These are phyloP conservation scores for Zaprionus gabonicus DNA, from an alignment of 1,140 invertebrate genomes.

Conservation along the genomic window DNA sequence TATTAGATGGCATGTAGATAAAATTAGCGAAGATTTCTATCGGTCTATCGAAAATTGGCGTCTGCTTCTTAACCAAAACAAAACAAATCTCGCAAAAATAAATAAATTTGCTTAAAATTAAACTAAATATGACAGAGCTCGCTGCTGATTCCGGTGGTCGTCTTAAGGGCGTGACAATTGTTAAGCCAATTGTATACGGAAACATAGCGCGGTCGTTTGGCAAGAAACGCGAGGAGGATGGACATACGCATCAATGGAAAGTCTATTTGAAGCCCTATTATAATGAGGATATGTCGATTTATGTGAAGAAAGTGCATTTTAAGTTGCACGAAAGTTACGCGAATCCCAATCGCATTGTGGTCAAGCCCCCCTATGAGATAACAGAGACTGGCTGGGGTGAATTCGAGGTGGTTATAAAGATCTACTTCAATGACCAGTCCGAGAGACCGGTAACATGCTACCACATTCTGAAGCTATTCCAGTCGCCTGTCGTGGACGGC, in stretches of 20 bases:
- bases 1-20: neutral
- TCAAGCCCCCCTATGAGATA: constrained; percentile 98
- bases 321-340: constrained; percentile 99
- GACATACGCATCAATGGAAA: constrained; percentile 99
- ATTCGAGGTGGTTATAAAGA: constrained; percentile 99
- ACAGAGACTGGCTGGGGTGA: constrained; percentile 99
- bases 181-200: constrained; percentile 99
- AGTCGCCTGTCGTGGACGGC: constrained; percentile 87
- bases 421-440: constrained; percentile 98
- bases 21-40: neutral
- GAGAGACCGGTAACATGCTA: constrained; percentile 98
- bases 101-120: constrained; percentile 56
- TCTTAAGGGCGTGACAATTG: constrained; percentile 94
- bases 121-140: constrained; percentile 90
- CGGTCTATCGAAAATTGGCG: constrained; percentile 38
- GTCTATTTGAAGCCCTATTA: constrained; percentile 98
- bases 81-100: constrained; percentile 9
- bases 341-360: constrained; percentile 96
- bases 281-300: constrained; percentile 97
- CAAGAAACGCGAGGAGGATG: constrained; percentile 99
- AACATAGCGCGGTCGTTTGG: constrained; percentile 98
- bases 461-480: constrained; percentile 98
- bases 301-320: constrained; percentile 98
- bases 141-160: constrained; percentile 92
- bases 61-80: constrained; percentile 15